Conservation (phyloP, 2,797 vertebrate genomes). For the Naso thynnoides region DNA sequence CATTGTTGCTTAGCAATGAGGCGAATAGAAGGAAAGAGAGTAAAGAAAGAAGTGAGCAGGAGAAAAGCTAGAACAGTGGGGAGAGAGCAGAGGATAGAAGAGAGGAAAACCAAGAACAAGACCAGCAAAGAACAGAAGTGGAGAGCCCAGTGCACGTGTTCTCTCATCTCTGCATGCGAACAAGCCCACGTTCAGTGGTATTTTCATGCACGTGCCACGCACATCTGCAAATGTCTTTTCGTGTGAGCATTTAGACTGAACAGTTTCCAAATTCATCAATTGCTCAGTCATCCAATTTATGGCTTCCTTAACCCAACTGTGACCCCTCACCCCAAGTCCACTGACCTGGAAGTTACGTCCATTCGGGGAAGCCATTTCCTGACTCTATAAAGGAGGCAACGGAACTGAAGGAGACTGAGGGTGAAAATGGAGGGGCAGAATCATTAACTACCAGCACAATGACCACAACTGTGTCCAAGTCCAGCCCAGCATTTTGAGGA, state of each 20-base stretch:
- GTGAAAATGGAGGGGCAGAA: conserved; percentile 76
- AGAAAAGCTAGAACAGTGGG: conserved; percentile 34
- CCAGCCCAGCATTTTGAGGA: conserved; percentile 73
- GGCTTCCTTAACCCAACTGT: conserved; percentile 63
- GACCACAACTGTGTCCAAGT: conserved; percentile 78
- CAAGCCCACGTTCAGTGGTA: background rate
- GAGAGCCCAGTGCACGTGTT: background rate
- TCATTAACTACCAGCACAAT: conserved; percentile 81
- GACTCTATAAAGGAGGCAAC: conserved; percentile 78
- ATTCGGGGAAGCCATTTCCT: conserved; percentile 78
- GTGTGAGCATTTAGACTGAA: conserved; percentile 1
- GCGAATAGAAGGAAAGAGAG: conserved; percentile 46
- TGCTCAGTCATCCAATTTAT: conserved; percentile 68
- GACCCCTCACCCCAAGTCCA: conserved; percentile 73
- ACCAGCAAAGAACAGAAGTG: conserved; percentile 8
- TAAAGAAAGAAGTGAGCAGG: conserved; percentile 39
- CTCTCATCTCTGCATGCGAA: conserved; percentile 4
- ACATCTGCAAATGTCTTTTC: conserved; percentile 37
- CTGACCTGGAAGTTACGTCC: conserved; percentile 83
- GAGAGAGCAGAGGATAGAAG: conserved; percentile 31
- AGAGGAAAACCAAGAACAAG: conserved; percentile 23
- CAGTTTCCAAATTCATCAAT: conserved; percentile 27
- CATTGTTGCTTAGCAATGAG: conserved; percentile 79
- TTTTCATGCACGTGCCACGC: conserved; percentile 23
- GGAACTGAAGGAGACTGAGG: conserved; percentile 72